Evolutionary conservation across 2,113 vertebrate genomes (phyloP).

Genomic region (Hippocampus guttulatus): DNA sequence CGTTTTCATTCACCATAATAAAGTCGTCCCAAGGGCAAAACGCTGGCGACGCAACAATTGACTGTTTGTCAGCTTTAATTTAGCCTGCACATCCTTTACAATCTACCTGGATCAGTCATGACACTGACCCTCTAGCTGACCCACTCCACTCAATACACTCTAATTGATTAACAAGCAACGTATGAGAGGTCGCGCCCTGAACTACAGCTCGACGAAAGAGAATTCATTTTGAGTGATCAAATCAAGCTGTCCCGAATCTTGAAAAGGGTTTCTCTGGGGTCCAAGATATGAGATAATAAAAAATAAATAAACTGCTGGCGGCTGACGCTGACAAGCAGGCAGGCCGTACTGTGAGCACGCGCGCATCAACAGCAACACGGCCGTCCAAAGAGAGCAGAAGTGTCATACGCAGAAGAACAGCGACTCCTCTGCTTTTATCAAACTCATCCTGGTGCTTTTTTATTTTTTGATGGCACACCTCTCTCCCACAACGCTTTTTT

Average conservation of each 20-base stretch:
- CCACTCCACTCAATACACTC: neutral
- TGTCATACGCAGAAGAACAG: slow-evolving; percentile 13
- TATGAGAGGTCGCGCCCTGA: neutral
- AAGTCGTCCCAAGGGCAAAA: too few species aligned
- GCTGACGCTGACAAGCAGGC: neutral
- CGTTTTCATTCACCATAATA: too few species aligned
- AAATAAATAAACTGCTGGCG: neutral
- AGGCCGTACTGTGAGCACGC: neutral
- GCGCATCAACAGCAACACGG: slow-evolving; percentile 2
- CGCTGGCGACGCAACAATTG: neutral
- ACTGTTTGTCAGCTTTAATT: neutral
- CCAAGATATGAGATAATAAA: neutral
- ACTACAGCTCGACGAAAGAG: neutral
- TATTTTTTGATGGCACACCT: slow-evolving; percentile 47
- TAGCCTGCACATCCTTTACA: neutral
- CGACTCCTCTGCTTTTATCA: slow-evolving; percentile 18
- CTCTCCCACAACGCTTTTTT: slow-evolving; percentile 26
- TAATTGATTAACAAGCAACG: neutral
- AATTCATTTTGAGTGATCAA: neutral
- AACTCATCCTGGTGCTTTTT: slow-evolving; percentile 28
- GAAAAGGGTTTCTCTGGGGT: neutral
- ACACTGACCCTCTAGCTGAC: neutral
- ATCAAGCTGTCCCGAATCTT: neutral
- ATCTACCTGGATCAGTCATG: neutral
- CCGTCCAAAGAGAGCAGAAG: slow-evolving; percentile 8